Evolutionary conservation across 2,888 invertebrate species (phyloP).

Genomic region (Agrenia bidenticulata): DNA sequence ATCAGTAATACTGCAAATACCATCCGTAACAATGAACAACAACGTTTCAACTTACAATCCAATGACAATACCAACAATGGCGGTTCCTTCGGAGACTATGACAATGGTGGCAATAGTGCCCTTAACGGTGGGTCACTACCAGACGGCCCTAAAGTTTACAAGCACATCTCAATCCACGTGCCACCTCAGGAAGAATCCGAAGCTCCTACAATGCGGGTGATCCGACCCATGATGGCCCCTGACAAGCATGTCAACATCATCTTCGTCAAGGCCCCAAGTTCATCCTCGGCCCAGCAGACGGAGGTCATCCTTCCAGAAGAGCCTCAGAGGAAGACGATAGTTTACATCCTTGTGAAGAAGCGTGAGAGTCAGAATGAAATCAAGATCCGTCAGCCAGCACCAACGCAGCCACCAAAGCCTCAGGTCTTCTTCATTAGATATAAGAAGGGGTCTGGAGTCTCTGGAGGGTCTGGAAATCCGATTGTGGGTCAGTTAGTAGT

Average conservation of each 20-base stretch:
- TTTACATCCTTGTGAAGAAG: slow-evolving; percentile 83
- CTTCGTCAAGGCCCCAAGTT: slow-evolving; percentile 73
- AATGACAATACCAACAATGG: not conserved
- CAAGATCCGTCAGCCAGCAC: slow-evolving; percentile 71
- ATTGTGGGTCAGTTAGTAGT: not conserved
- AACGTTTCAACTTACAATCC: not conserved
- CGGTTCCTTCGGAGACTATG: too few species aligned
- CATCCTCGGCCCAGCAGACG: slow-evolving; percentile 77
- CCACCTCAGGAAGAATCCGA: slow-evolving; percentile 76
- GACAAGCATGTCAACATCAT: slow-evolving; percentile 89
- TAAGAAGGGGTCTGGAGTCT: slow-evolving; percentile 57
- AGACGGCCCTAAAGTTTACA: slow-evolving; percentile 63
- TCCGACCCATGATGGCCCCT: slow-evolving; percentile 67
- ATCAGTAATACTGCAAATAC: not conserved
- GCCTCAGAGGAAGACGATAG: slow-evolving; percentile 78
- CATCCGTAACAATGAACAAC: not conserved
- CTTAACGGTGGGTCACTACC: not conserved
- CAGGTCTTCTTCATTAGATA: slow-evolving; percentile 87
- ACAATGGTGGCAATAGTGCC: too few species aligned
- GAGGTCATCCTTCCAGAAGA: slow-evolving; percentile 74
- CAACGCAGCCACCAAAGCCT: slow-evolving; percentile 81
- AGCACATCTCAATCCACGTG: slow-evolving; percentile 88
- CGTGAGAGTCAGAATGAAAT: slow-evolving; percentile 81
- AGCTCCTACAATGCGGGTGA: slow-evolving; percentile 64
- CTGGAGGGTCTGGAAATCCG: not conserved